phyloP scores from a whole-genome alignment of 2,797 vertebrate species.

The Gymnocypris eckloni region DNA sequence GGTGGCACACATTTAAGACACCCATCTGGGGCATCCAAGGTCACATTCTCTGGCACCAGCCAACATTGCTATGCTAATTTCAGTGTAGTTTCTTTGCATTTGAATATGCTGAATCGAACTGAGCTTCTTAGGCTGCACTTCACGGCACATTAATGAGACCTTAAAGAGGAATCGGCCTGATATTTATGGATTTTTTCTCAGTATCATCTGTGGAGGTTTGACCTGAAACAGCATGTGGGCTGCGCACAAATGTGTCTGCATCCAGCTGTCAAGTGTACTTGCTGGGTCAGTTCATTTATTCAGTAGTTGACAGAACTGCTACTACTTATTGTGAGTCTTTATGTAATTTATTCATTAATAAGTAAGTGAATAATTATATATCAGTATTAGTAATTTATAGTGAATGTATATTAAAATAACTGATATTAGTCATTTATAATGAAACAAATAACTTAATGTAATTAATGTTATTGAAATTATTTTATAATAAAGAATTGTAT shows the following conservation, averaged over 20 bases:
- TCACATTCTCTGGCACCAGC: neutral
- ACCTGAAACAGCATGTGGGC: slow-evolving; percentile 49
- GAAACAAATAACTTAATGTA: neutral
- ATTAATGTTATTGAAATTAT: neutral
- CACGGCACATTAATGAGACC: neutral
- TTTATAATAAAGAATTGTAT: neutral
- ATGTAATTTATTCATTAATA: too few relatives aligned
- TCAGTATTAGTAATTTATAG: too few relatives aligned
- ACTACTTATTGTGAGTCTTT: neutral
- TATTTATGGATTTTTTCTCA: slow-evolving; percentile 70
- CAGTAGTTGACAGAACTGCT: slow-evolving; percentile 68
- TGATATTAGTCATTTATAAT: neutral
- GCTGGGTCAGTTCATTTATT: slow-evolving; percentile 57
- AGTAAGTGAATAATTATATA: neutral
- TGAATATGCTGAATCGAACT: neutral
- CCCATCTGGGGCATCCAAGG: neutral
- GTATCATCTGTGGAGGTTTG: slow-evolving; percentile 61
- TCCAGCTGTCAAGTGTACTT: slow-evolving; percentile 44
- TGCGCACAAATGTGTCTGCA: slow-evolving; percentile 55
- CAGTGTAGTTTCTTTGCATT: neutral
- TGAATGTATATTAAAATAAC: neutral
- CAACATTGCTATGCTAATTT: neutral
- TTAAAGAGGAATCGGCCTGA: slow-evolving; percentile 30
- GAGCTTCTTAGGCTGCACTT: neutral
- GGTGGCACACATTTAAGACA: neutral